These are phyloP conservation scores for Strix aluco DNA, from an alignment of 2,113 vertebrate genomes.

Conservation along the genomic window DNA sequence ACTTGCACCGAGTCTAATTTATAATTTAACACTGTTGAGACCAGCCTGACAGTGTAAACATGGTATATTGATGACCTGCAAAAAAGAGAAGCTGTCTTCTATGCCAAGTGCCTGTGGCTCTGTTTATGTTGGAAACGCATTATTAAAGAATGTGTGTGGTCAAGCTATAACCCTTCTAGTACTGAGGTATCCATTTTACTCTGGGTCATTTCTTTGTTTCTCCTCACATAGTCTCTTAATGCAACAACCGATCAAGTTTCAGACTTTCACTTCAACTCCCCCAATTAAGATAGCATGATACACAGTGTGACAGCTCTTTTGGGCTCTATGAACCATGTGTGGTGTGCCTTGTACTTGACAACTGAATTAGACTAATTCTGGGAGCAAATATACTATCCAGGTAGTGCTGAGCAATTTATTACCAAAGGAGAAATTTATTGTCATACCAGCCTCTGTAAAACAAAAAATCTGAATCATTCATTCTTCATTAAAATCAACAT, in stretches of 20 bases:
- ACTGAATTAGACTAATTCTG: conserved; percentile 1
- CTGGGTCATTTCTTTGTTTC: conserved; percentile 60
- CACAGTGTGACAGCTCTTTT: neutral
- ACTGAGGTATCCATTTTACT: conserved; percentile 37
- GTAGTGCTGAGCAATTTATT: neutral
- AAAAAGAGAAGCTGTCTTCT: conserved; percentile 63
- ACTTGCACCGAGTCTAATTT: conserved; percentile 35
- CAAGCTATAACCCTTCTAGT: conserved; percentile 46
- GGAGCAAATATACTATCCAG: neutral
- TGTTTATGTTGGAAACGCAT: conserved; percentile 66
- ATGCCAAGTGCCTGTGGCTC: conserved; percentile 54
- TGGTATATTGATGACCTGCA: conserved; percentile 63
- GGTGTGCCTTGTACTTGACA: neutral
- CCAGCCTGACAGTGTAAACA: conserved; percentile 62
- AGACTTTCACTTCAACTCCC: conserved; percentile 18
- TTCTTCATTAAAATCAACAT: neutral
- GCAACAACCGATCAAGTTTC: conserved; percentile 55
- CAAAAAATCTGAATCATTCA: neutral
- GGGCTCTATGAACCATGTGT: neutral
- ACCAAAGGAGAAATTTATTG: neutral
- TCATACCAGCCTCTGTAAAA: neutral
- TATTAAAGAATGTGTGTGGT: conserved; percentile 69
- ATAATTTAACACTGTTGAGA: conserved; percentile 65
- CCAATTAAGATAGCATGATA: conserved; percentile 19
- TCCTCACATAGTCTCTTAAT: conserved; percentile 38